Base-by-base conservation (phyloP, 2,113 vertebrate species). In the Epinephelus moara region DNA sequence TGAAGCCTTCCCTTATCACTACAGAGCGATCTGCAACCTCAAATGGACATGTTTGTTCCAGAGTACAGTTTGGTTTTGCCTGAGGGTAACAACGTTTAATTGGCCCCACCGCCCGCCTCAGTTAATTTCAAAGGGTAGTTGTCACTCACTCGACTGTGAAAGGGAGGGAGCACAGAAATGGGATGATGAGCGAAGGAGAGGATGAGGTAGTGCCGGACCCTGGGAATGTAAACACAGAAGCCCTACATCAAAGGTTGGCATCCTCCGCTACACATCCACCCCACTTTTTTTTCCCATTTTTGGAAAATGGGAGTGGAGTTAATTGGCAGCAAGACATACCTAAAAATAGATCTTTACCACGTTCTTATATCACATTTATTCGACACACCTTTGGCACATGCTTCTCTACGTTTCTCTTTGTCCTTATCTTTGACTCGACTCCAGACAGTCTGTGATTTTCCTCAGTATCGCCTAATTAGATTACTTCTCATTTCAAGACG, bases 181-280 rank as follows among this genome's bases (percentile, higher is more conserved):
- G 62, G 33, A 37, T 62, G 83, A 69, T 18, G 40, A 78, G 82
- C 14, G 8, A 61, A 66, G 47, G 81, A 80, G 80, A 57, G 18
- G 42, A 82, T 74, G 85, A 87, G 68, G 74, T 61, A 69, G 70
- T 63, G 52, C 25, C 53, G 67, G 69, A 70, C 73, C 79, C 70
- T 84, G 91, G 81, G 81, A 92, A 87, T 86, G 76, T 90, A 90
- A 88, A 90, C 88, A 89, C 75, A 75, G 80, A 85, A 87, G 70
- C 71, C 23, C 70, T 47, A 40, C 82, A 85, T 81, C 75, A 85
- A 82, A 70, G 50, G 3, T 14, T 82, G 85, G 75, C 76, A 81
- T 78, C 37, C 21, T 4, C 40, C 8, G 7, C 23, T 5, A 23
- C 67, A 52, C 15, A 55, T 72, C 60, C 56, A 12, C 73, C 15